phyloP scores from a whole-genome alignment of 2,113 vertebrate genomes.

The Chaenocephalus aceratus region DNA sequence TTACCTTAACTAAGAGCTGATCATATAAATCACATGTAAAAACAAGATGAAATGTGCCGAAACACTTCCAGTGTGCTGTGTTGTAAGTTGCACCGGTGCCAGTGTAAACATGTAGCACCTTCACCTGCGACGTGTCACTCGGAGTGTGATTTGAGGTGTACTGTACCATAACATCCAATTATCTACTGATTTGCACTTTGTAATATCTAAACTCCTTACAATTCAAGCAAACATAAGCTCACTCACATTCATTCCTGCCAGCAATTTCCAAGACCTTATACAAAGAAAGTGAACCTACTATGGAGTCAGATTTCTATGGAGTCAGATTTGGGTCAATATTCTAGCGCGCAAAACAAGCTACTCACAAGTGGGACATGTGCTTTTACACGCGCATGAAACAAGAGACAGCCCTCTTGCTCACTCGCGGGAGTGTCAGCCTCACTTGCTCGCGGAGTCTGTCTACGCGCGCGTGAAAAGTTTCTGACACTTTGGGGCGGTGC shows the following conservation, averaged over 20 bases:
- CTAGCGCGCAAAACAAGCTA: too few species aligned
- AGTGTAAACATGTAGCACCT: background rate
- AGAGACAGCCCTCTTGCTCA: too few species aligned
- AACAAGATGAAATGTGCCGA: background rate
- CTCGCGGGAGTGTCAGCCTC: too few species aligned
- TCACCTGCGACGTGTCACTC: background rate
- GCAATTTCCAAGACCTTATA: background rate
- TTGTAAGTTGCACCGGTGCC: background rate
- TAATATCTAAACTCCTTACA: background rate
- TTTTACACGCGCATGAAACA: too few species aligned
- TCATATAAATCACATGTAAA: background rate
- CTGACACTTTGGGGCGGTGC: too few species aligned
- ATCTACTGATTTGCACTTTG: background rate
- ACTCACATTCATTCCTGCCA: background rate
- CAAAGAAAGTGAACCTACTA: background rate
- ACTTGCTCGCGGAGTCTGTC: too few species aligned
- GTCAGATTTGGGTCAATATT: too few species aligned
- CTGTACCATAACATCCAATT: background rate
- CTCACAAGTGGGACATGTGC: too few species aligned
- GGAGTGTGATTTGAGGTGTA: background rate
- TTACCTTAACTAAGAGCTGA: background rate
- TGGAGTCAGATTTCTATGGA: too few species aligned
- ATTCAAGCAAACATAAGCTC: background rate
- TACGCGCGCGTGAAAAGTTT: too few species aligned
- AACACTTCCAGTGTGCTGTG: background rate